Evolutionary conservation across 1,140 invertebrate genomes (phyloP).

Genomic region (Stegodyphus mimosarum): DNA sequence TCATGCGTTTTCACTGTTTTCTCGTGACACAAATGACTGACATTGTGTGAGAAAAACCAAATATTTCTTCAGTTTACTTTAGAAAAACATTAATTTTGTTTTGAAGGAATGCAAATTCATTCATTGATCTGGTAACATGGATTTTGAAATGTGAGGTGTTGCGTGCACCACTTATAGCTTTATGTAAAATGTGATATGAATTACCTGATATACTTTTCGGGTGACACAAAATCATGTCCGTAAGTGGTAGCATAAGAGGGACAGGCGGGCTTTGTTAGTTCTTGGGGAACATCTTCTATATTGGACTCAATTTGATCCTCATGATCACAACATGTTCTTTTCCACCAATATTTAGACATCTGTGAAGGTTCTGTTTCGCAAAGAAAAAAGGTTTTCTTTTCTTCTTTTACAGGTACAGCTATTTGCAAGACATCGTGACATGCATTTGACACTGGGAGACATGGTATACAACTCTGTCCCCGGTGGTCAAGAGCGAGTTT

Average conservation of each 20-base stretch:
- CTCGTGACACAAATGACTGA: too few species aligned
- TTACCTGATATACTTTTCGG: not conserved
- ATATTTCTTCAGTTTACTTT: too few species aligned
- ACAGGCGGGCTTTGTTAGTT: not conserved
- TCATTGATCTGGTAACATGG: too few species aligned
- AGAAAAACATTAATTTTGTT: too few species aligned
- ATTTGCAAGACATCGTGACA: not conserved
- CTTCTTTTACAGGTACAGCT: not conserved
- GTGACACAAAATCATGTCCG: not conserved
- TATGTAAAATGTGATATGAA: too few species aligned
- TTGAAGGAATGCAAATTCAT: too few species aligned
- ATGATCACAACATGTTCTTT: not conserved
- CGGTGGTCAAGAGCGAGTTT: not conserved
- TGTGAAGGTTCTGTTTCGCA: not conserved
- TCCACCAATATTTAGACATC: not conserved
- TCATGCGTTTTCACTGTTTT: too few species aligned
- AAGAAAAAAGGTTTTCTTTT: not conserved
- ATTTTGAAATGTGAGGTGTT: too few species aligned
- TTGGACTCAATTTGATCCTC: not conserved
- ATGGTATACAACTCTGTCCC: not conserved
- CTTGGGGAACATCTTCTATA: not conserved
- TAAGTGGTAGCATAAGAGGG: slow-evolving; percentile 4
- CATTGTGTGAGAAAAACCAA: too few species aligned
- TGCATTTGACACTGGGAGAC: not conserved
- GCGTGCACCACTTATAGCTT: too few species aligned